Percentiles rank a stretch among this genome's conserved stretches.
phyloP scores from a whole-genome alignment of 1,140 invertebrate genomes.

The Gryllus bimaculatus region DNA sequence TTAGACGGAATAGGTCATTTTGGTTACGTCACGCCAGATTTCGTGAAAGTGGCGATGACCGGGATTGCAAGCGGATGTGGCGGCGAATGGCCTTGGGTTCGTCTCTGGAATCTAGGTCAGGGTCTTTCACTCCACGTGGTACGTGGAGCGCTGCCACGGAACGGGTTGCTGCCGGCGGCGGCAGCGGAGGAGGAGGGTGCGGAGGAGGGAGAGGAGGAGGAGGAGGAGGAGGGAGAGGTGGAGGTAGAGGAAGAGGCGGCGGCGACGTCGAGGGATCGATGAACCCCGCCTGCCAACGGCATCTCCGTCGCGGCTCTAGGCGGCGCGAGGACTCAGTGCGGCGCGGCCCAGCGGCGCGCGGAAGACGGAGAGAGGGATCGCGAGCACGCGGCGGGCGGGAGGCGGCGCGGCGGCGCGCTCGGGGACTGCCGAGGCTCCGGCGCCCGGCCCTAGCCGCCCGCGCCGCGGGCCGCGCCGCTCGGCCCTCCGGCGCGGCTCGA shows the following conservation, averaged over 20 bases:
- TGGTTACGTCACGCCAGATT: constrained; percentile 15
- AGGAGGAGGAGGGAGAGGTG: background rate
- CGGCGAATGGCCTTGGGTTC: constrained; percentile 18
- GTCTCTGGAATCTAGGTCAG: constrained; percentile 15
- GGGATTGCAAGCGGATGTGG: constrained; percentile 16
- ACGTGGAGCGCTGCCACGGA: background rate
- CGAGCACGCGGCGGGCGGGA: no score
- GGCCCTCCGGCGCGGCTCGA: background rate
- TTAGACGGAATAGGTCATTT: constrained; percentile 2
- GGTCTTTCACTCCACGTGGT: constrained; percentile 17
- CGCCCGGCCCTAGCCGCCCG: background rate
- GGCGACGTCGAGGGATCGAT: background rate
- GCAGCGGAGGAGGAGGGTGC: background rate
- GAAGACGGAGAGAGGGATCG: no score
- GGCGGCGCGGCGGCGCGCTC: no score
- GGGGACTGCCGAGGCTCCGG: background rate
- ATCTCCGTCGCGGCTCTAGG: no score
- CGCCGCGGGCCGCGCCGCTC: no score
- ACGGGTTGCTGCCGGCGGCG: background rate
- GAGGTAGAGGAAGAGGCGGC: no score
- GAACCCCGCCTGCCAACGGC: background rate
- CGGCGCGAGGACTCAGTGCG: no score
- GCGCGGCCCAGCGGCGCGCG: no score
- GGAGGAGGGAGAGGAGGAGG: no score
- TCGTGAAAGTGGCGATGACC: constrained; percentile 20